A percentile compares a stretch with the other conserved stretches of the same genome.
Evolutionary conservation across 1,140 invertebrate species (phyloP).

Genomic region (Nasonia longicornis): DNA sequence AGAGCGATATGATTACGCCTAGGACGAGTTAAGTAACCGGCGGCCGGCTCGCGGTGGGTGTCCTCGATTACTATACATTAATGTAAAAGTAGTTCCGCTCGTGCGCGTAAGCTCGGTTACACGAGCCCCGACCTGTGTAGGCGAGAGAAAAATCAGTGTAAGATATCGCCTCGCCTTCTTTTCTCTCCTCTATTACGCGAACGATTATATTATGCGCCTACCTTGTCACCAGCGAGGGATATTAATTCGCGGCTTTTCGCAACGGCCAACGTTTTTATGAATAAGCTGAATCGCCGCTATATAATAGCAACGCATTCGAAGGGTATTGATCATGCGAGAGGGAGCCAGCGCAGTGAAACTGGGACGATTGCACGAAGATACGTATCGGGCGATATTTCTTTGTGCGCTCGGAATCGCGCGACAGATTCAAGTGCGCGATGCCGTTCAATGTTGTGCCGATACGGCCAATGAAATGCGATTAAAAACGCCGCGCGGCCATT

Average conservation of each 20-base stretch:
- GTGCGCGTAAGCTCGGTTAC: not conserved
- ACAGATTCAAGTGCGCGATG: not conserved
- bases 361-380: not conserved
- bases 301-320: not conserved
- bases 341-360: not conserved
- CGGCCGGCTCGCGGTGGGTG: conserved; percentile 4
- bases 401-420: not conserved
- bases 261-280: not conserved
- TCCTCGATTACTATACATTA: conserved; percentile 36
- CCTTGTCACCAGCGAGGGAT: not conserved
- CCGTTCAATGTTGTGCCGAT: not conserved
- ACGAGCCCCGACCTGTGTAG: not conserved
- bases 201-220: not conserved
- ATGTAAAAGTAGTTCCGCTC: conserved; percentile 4
- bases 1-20: conserved; percentile 38
- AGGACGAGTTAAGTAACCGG: conserved; percentile 27
- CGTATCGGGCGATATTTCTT: not conserved
- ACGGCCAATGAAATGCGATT: not conserved
- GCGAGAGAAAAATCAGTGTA: conserved; percentile 9
- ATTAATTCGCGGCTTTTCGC: too few relatives aligned
- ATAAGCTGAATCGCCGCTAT: not conserved
- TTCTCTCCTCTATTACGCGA: not conserved
- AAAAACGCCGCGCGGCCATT: not conserved
- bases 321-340: not conserved
- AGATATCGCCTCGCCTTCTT: conserved; percentile 23